phyloP scores from a whole-genome alignment of 2,797 vertebrate genomes.

The Galaxias olidus region DNA sequence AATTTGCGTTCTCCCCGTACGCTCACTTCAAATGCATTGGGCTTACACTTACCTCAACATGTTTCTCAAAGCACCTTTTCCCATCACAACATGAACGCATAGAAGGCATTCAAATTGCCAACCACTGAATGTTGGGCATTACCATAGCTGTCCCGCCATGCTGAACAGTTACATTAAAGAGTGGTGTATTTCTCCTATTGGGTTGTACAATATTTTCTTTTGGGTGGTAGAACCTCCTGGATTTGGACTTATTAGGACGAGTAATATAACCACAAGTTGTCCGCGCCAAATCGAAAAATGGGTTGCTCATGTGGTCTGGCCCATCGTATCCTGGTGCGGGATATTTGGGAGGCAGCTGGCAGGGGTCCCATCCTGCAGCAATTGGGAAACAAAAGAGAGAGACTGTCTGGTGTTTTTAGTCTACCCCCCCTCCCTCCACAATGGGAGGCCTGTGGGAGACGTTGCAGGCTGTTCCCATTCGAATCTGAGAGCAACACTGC shows the following conservation, averaged over 20 bases:
- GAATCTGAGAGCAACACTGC: conserved; percentile 54
- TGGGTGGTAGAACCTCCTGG: conserved; percentile 19
- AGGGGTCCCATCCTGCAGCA: conserved; percentile 45
- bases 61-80: too few species aligned
- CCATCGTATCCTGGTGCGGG: conserved; percentile 11
- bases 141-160: too few species aligned
- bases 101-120: too few species aligned
- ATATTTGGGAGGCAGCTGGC: conserved; percentile 34
- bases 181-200: too few species aligned
- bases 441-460: conserved; percentile 27
- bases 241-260: conserved; percentile 12
- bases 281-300: conserved; percentile 26
- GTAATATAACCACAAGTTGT: conserved; percentile 24
- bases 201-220: too few species aligned
- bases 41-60: too few species aligned
- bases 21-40: too few species aligned
- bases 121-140: too few species aligned
- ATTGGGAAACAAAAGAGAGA: conserved; percentile 55
- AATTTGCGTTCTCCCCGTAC: too few species aligned
- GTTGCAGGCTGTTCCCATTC: conserved; percentile 18
- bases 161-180: too few species aligned
- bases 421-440: neutral
- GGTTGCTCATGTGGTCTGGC: conserved; percentile 28
- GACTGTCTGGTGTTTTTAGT: conserved; percentile 22
- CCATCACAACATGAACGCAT: too few species aligned